These are phyloP conservation scores for Halictus rubicundus DNA, from an alignment of 1,140 invertebrate genomes.

Conservation along the genomic window DNA sequence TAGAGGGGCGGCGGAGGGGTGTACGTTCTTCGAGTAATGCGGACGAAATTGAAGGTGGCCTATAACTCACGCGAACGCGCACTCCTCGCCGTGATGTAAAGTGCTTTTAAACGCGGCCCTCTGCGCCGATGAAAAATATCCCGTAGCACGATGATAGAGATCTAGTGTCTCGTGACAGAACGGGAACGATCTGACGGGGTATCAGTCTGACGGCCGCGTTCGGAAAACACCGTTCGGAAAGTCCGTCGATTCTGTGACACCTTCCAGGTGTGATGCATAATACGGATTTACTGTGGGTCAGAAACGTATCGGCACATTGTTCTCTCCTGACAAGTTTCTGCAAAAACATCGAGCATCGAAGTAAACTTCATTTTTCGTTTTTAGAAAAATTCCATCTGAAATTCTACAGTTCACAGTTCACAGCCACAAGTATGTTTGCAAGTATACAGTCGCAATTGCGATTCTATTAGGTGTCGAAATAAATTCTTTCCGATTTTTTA, in stretches of 20 bases:
- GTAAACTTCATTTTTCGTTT: too few relatives aligned
- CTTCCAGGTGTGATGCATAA: not conserved
- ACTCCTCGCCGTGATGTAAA: constrained; percentile 22
- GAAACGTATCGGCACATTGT: too few relatives aligned
- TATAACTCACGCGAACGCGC: constrained; percentile 27
- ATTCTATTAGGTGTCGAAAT: too few relatives aligned
- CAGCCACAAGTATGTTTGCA: too few relatives aligned
- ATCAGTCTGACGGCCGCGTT: not conserved
- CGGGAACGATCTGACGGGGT: not conserved
- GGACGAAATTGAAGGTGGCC: constrained; percentile 42
- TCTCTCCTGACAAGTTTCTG: too few relatives aligned
- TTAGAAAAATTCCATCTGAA: too few relatives aligned
- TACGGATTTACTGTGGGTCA: too few relatives aligned
- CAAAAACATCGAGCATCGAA: too few relatives aligned
- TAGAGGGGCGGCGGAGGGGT: not conserved
- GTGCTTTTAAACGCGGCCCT: constrained; percentile 37
- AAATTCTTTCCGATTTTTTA: too few relatives aligned
- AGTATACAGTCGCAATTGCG: too few relatives aligned
- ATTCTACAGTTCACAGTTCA: too few relatives aligned
- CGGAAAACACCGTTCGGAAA: not conserved
- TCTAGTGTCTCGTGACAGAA: constrained; percentile 26
- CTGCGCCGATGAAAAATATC: constrained; percentile 28
- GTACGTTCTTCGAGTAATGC: not conserved
- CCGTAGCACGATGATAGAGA: constrained; percentile 28
- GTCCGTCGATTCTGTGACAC: not conserved